These are phyloP conservation scores for Hyposoter dolosus DNA, from an alignment of 2,888 invertebrate species.

Conservation along the genomic window DNA sequence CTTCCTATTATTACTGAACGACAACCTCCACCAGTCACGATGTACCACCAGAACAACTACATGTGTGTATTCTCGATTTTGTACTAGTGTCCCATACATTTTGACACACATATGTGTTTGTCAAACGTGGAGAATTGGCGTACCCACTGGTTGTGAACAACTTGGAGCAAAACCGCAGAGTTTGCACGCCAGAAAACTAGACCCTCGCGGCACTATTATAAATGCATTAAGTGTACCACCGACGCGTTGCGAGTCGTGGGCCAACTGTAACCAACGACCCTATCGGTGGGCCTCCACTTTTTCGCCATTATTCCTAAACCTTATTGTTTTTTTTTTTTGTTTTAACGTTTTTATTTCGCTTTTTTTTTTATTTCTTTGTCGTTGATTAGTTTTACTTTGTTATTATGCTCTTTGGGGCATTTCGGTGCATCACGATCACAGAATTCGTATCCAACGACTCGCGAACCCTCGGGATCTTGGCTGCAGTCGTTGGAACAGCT, in stretches of 20 bases:
- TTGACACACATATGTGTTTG: not conserved
- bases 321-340: conserved; percentile 29
- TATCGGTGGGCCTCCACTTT: conserved; percentile 32
- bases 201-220: conserved; percentile 79
- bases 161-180: conserved; percentile 61
- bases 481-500: not conserved
- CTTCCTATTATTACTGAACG: conserved; percentile 69
- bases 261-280: conserved; percentile 26
- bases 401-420: not conserved
- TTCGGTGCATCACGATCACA: not conserved
- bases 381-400: not conserved
- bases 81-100: not conserved
- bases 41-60: not conserved
- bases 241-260: conserved; percentile 52
- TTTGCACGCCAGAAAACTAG: conserved; percentile 77
- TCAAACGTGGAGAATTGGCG: conserved; percentile 40
- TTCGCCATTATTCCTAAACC: conserved; percentile 12
- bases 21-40: conserved; percentile 37
- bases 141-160: conserved; percentile 49
- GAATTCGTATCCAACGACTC: not conserved
- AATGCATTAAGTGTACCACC: conserved; percentile 81
- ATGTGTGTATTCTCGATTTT: not conserved
- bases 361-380: not conserved
- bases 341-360: conserved; percentile 4
- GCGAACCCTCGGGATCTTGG: conserved; percentile 1